A percentile compares a stretch with the other conserved stretches of the same genome.
phyloP scores from a whole-genome alignment of 2,797 vertebrate genomes.

The Nannoperca obscura region DNA sequence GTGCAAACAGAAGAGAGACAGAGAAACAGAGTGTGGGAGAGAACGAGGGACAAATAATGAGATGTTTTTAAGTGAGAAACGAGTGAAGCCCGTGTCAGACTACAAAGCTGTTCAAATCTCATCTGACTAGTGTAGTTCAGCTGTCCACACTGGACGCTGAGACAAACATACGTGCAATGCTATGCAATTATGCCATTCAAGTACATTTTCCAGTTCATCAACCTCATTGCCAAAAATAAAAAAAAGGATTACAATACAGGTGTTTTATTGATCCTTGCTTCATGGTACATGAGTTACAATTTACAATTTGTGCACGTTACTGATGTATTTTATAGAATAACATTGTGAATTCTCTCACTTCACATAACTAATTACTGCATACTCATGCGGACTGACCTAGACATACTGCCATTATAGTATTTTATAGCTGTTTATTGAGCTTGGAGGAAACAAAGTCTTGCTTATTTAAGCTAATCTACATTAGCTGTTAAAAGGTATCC shows the following conservation, averaged over 20 bases:
- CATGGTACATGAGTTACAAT: neutral
- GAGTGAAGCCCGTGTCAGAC: slow-evolving; percentile 14
- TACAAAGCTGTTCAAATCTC: slow-evolving; percentile 31
- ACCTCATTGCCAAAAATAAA: slow-evolving; percentile 1
- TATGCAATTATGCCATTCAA: slow-evolving; percentile 39
- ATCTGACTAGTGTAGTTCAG: slow-evolving; percentile 41
- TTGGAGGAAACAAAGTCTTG: neutral
- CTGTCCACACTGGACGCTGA: slow-evolving; percentile 42
- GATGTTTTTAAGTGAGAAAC: slow-evolving; percentile 21
- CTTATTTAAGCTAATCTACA: slow-evolving; percentile 3
- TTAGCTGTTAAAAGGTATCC: slow-evolving; percentile 22
- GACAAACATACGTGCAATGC: slow-evolving; percentile 41
- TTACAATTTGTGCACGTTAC: slow-evolving; percentile 1
- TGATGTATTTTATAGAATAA: neutral
- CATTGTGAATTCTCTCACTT: neutral
- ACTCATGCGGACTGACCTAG: neutral
- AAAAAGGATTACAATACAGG: slow-evolving; percentile 3
- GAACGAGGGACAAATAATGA: slow-evolving; percentile 15
- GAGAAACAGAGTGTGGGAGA: slow-evolving; percentile 20
- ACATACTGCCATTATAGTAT: neutral
- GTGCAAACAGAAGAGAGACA: slow-evolving; percentile 15
- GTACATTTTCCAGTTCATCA: slow-evolving; percentile 49
- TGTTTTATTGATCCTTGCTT: slow-evolving; percentile 26
- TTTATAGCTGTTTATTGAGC: neutral
- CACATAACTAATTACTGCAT: slow-evolving; percentile 3